These are phyloP conservation scores for Spialia ferax DNA, from an alignment of 2,888 invertebrate species.

Conservation along the genomic window DNA sequence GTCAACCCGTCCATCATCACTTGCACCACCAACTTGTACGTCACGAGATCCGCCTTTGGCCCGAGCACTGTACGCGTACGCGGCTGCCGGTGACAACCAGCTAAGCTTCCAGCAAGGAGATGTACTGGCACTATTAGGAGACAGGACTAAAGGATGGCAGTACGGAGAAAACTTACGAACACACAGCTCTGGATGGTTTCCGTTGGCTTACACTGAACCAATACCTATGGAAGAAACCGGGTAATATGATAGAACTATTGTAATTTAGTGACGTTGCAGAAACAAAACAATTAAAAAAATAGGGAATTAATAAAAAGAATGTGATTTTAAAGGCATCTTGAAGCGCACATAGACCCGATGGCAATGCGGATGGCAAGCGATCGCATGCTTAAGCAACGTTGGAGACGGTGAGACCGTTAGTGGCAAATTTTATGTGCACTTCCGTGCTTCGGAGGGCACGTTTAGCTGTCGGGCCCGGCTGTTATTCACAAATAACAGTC, in stretches of 20 bases:
- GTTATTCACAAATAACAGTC: no score
- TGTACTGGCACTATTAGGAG: conserved; percentile 94
- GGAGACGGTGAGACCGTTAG: no score
- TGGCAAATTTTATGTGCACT: no score
- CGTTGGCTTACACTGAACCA: conserved; percentile 97
- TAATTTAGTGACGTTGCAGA: background rate
- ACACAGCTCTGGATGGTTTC: conserved; percentile 98
- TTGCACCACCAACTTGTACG: conserved; percentile 86
- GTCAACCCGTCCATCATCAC: conserved; percentile 88
- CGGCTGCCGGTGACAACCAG: conserved; percentile 96
- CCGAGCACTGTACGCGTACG: conserved; percentile 95
- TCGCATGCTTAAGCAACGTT: no score
- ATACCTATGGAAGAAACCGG: conserved; percentile 89
- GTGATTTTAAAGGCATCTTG: no score
- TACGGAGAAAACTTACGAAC: conserved; percentile 97
- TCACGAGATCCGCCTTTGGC: conserved; percentile 92
- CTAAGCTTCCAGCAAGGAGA: conserved; percentile 97
- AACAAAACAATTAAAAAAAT: background rate
- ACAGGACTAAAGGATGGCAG: conserved; percentile 98
- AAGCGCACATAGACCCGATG: no score
- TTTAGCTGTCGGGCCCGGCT: no score
- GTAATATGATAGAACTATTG: conserved; percentile 61
- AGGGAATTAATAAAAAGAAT: background rate
- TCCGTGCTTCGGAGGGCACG: no score
- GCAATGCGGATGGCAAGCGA: no score